phyloP scores from a whole-genome alignment of 2,797 vertebrate species.

The Eupleurogrammus muticus region DNA sequence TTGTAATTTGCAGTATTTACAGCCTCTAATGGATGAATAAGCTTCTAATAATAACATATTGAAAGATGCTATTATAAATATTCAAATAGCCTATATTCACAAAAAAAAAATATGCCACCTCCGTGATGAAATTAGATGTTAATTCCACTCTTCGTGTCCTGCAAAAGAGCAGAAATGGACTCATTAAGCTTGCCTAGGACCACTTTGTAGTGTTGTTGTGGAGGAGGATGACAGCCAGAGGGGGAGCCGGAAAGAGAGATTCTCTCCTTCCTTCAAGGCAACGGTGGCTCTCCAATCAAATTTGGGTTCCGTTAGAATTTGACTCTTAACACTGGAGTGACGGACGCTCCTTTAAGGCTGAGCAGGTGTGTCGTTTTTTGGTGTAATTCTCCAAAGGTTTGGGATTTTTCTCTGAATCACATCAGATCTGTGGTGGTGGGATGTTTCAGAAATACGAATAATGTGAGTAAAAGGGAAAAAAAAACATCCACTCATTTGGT shows the following conservation, averaged over 20 bases:
- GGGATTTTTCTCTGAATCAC: slow-evolving; percentile 52
- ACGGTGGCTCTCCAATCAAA: slow-evolving; percentile 46
- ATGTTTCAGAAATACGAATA: slow-evolving; percentile 48
- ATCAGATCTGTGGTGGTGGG: slow-evolving; percentile 18
- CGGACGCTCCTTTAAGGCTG: slow-evolving; percentile 33
- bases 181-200: slow-evolving; percentile 57
- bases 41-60: slow-evolving; percentile 12
- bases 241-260: slow-evolving; percentile 19
- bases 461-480: slow-evolving; percentile 1
- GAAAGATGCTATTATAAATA: slow-evolving; percentile 20
- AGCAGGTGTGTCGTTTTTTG: slow-evolving; percentile 27
- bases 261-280: slow-evolving; percentile 25
- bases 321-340: slow-evolving; percentile 36
- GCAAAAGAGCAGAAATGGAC: slow-evolving; percentile 47
- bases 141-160: slow-evolving; percentile 35
- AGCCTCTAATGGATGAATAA: slow-evolving; percentile 6
- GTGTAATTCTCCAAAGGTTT: slow-evolving; percentile 40
- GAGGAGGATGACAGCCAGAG: slow-evolving; percentile 16
- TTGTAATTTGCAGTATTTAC: slow-evolving; percentile 1
- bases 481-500: slow-evolving; percentile 43
- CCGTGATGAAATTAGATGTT: slow-evolving; percentile 38
- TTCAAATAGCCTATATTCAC: slow-evolving; percentile 36
- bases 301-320: slow-evolving; percentile 54
- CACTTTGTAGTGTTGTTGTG: slow-evolving; percentile 49
- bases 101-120: slow-evolving; percentile 36